Conservation (phyloP, 53 echinoderm and acorn worm genomes). For the Crossaster papposus region DNA sequence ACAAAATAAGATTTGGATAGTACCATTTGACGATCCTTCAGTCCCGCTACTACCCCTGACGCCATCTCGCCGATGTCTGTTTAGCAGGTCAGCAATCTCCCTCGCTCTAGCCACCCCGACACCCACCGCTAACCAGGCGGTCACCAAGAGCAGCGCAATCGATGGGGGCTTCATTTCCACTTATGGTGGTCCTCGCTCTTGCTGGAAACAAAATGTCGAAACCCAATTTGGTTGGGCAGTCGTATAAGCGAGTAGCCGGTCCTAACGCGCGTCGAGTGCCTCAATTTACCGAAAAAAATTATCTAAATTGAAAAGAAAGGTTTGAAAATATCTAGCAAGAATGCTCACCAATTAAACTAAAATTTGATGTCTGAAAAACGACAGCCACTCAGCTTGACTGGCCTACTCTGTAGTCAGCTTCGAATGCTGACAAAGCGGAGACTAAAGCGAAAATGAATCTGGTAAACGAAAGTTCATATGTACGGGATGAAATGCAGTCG, state of each 20-base stretch:
- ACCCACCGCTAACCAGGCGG: background rate
- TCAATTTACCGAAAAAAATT: too few relatives aligned
- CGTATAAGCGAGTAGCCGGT: background rate
- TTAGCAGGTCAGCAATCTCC: background rate
- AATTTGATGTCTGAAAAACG: background rate
- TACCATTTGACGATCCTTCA: background rate
- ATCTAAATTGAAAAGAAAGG: too few relatives aligned
- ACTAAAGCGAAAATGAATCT: background rate
- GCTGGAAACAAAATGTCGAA: background rate
- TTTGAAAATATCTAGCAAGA: too few relatives aligned
- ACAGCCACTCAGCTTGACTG: background rate
- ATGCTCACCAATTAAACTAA: too few relatives aligned
- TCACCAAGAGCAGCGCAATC: background rate
- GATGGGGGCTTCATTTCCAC: background rate
- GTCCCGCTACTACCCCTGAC: background rate
- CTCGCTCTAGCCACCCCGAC: background rate
- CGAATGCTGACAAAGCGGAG: background rate
- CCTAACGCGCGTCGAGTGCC: too few relatives aligned
- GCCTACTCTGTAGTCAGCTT: background rate
- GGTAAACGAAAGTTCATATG: background rate
- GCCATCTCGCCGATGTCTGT: constrained; percentile 39
- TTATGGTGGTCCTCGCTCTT: background rate
- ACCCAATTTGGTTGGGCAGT: background rate
- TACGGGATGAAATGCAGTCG: too few relatives aligned
- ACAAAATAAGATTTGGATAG: too few relatives aligned